Evolutionary conservation across 2,113 vertebrate species (phyloP).

Genomic region (Stigmatopora argus): DNA sequence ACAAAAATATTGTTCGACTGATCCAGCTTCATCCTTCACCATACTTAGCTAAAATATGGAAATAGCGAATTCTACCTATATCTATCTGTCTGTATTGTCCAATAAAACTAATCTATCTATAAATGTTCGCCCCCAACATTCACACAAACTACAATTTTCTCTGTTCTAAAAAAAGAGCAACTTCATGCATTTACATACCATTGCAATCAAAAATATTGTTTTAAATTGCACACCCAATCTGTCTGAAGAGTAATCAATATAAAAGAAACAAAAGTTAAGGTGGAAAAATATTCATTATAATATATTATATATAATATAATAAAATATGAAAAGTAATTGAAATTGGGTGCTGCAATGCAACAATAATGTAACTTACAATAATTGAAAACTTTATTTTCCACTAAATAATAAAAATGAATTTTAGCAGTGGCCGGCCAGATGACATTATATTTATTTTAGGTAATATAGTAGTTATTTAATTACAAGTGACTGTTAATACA

Average conservation of each 20-base stretch:
- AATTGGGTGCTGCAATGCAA: too few relatives aligned
- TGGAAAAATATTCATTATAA: too few relatives aligned
- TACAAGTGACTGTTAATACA: not conserved
- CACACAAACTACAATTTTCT: too few relatives aligned
- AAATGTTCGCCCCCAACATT: not conserved
- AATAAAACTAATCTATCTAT: not conserved
- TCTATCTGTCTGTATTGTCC: not conserved
- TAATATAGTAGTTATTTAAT: not conserved
- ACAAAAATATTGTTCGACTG: not conserved
- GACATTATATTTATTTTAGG: not conserved
- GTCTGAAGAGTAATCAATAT: too few relatives aligned
- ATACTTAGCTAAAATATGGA: not conserved
- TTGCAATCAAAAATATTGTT: not conserved
- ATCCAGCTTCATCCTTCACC: not conserved
- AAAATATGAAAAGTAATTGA: too few relatives aligned
- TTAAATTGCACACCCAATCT: too few relatives aligned
- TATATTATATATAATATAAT: too few relatives aligned
- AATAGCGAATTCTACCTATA: too few relatives aligned
- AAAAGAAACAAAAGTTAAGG: too few relatives aligned
- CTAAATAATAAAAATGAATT: too few relatives aligned
- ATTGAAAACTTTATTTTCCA: too few relatives aligned
- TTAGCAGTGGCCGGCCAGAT: not conserved
- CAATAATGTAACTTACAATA: too few relatives aligned
- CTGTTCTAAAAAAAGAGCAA: not conserved
- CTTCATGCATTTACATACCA: not conserved